Base-by-base conservation (phyloP, 2,888 invertebrate genomes). In the Amorpha juglandis region DNA sequence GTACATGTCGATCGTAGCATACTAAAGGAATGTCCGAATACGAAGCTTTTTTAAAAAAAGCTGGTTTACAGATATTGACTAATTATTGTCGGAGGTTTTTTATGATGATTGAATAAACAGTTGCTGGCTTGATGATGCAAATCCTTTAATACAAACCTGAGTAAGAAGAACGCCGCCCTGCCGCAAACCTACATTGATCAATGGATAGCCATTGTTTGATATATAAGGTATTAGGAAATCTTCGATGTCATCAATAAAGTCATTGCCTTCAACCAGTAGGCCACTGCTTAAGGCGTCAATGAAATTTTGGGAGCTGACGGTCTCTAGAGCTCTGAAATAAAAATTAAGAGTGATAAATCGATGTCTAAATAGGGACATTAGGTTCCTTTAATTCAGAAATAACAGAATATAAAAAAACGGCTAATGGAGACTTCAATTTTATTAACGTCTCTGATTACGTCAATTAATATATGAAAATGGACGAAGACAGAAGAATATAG, bases 151-250 rank as follows among this genome's bases (percentile, higher is more conserved):
- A 14, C 64, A 1, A 79, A 92, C 92, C 87, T 88, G 89, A 0
- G 83, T 86, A 7, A 92, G 66, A 8, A 82, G 66, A 0, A 91
- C 80, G 9, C 87, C 86, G 0, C 82, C 82, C 65, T 79, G 81
- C 12, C 81, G 73, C 0, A 81, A 55, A 6, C 78, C 74, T 8
- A 91, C 84, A 19, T 81, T 78, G 0, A 92, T 58, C 0, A 89
- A 64, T 0, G 92, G 91, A 51, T 88, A 91, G 0, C 90, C 91
- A 19, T 73, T 78, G 0, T 68, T 76, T 7, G 69, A 14, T 0
- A 86, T 70, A 86, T 90, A 93, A 0, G 83, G 81, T 4, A 80
- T 73, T 6, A 92, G 50, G 62, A 78, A 89, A 0, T 82, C 86
- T 19, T 19, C 58, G 0, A 64, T 74, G 0, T 90, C 72, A 0